phyloP scores from a whole-genome alignment of 2,113 vertebrate genomes.

The Megalops atlanticus region DNA sequence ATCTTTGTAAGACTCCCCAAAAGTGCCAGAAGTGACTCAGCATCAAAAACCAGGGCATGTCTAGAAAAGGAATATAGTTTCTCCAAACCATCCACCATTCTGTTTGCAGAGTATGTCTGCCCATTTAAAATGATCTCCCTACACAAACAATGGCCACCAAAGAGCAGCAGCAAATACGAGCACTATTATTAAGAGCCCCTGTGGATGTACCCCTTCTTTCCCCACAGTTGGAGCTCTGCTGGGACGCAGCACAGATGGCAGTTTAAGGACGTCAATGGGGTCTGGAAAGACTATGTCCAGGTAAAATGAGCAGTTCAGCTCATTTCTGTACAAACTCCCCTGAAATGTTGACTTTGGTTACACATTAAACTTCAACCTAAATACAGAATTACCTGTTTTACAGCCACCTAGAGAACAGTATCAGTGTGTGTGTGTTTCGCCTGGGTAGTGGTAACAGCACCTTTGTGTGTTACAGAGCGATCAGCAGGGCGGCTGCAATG shows the following conservation, averaged over 20 bases:
- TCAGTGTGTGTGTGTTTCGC: background rate
- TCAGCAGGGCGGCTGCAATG: constrained; percentile 29
- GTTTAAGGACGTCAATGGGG: constrained; percentile 47
- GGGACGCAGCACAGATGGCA: constrained; percentile 46
- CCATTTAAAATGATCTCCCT: background rate
- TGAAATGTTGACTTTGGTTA: background rate
- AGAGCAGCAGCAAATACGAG: background rate
- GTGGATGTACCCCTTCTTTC: background rate
- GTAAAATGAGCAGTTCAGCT: constrained; percentile 35
- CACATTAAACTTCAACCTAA: too few species aligned
- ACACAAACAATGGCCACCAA: background rate
- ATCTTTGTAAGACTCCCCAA: too few species aligned
- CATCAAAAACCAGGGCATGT: too few species aligned
- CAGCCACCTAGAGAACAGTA: background rate
- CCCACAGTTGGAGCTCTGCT: constrained; percentile 27
- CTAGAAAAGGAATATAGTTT: too few species aligned
- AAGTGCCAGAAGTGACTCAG: too few species aligned
- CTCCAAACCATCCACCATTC: background rate
- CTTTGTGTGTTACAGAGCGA: constrained; percentile 22
- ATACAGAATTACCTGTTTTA: background rate
- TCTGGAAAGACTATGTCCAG: constrained; percentile 55
- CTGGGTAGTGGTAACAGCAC: background rate
- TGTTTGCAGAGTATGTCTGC: background rate
- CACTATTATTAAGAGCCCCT: background rate
- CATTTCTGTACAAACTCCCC: background rate